Base-by-base conservation (phyloP, 2,888 invertebrate genomes). In the Cryptus armator region DNA sequence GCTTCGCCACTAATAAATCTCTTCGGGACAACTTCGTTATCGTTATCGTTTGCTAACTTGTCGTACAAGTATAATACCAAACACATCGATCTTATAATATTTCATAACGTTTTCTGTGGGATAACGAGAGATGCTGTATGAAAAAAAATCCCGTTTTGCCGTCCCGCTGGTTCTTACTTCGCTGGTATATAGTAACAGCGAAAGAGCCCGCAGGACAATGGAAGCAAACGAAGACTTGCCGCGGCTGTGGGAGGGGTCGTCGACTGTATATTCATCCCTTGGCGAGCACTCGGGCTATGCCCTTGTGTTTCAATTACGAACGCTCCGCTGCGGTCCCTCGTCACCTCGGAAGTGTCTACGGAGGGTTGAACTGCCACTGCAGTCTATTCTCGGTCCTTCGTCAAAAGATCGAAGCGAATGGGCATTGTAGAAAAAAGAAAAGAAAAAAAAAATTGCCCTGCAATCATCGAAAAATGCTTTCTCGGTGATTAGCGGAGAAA, bases 281-380 rank as follows among this genome's bases (percentile, higher is more conserved):
- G 71, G 76, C 64, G 53, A 19, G 59, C 46, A 14, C 53, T 71
- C 48, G 16, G 51, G 37, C 37, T 37, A 72, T 62, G 86, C 83
- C 84, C 86, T 85, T 84, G 87, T 86, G 80, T 87, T 88, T 86
- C 86, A 87, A 86, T 88, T 87, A 83, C 85, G 84, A 75, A 80
- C 70, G 83, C 84, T 80, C 75, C 67, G 76, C 81, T 81, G 78
- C 62, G 77, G 32, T 70, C 80, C 71, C 81, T 66, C 81, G 82
- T 84, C 86, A 83, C 78, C 79, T 81, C 66, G 85, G 62, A 72
- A 75, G 79, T 75, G 76, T 79, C 43, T 29, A 62, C 62, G 81
- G 56, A 56, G 86, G 84, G 75, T 71, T 53, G 66, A 62, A 59
- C 46, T 74, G 19, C 12, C 24, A 24, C 10, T 59, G 72, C 48